Evolutionary conservation across 2,888 invertebrate species (phyloP), one percentile per base, ranked within the genome.

Genomic region (Azorinus chamasolen): DNA sequence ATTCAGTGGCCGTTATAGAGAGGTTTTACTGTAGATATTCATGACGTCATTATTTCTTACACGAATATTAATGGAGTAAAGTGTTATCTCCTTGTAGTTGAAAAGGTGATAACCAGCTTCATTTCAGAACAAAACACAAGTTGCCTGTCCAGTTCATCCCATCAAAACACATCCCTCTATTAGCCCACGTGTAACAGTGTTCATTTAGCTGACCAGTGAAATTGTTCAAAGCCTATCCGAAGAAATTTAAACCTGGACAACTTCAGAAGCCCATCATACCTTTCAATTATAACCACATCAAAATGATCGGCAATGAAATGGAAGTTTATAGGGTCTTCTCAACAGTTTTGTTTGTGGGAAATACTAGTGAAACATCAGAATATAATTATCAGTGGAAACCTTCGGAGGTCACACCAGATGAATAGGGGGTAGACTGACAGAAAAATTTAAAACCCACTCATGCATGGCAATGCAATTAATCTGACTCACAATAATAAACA

Each of bases 211-310:
- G 32, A 32, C 32, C 32, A 32, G 10, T 32, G 5, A 32, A 32
- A 32, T 32, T 32, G 32, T 32, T 32, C 32, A 32, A 32, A 32
- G 32, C 32, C 32, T 10, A 32, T 32, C n/a, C 32, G 32, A 32
- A 32, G 32, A 53, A 53, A 53, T 27, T 24, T 22, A 18, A 50
- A 50, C 50, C 24, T 18, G 14, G 50, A 53, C 1, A 53, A 24
- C 24, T 53, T 53, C 53, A 27, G 32, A n/a, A 27, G 53, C 14
- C 12, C 27, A 20, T 45, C 27, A 45, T n/a, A 32, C 45, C 50
- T 64, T 77, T 72, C 80, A 80, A 76, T 80, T 80, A 80, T 61
- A 80, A 69, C 62, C 64, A 55, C 76, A 76, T 80, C 69, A 76
- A 73, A 70, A 25, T 32, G 70, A 68, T 61, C 58, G 62, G 68